Percentiles rank a stretch among this genome's conserved stretches.
These are phyloP conservation scores for Cynocephalus volans DNA, from an alignment of 2,113 vertebrate genomes.

Conservation along the genomic window DNA sequence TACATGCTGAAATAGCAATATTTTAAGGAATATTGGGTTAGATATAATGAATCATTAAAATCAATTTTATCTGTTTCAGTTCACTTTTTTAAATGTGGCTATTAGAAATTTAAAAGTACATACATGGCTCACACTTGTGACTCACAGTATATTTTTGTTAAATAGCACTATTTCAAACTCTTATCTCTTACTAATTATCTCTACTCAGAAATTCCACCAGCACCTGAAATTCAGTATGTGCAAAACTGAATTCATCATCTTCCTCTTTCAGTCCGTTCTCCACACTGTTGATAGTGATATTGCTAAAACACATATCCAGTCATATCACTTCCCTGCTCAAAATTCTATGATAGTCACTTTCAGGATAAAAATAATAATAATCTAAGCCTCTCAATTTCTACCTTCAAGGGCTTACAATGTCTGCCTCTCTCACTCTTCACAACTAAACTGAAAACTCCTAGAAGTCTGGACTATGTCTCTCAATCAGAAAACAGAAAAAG, in stretches of 20 bases:
- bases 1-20: background rate
- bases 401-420: constrained; percentile 49
- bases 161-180: background rate
- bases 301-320: constrained; percentile 1
- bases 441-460: constrained; percentile 36
- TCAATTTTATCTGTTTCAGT: constrained; percentile 10
- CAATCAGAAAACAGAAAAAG: background rate
- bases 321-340: constrained; percentile 28
- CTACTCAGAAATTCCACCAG: background rate
- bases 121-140: background rate
- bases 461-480: background rate
- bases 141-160: background rate
- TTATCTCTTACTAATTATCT: constrained; percentile 1
- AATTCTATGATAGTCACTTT: constrained; percentile 35
- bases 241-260: constrained; percentile 35
- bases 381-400: background rate
- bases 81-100: background rate
- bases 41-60: constrained; percentile 46
- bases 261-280: background rate
- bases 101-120: constrained; percentile 27
- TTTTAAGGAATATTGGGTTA: background rate
- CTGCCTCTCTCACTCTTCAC: background rate
- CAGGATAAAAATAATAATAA: background rate
- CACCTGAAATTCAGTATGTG: background rate
- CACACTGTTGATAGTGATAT: background rate